Evolutionary conservation across 2,797 vertebrate species (phyloP).

Genomic region (Chromis chromis): DNA sequence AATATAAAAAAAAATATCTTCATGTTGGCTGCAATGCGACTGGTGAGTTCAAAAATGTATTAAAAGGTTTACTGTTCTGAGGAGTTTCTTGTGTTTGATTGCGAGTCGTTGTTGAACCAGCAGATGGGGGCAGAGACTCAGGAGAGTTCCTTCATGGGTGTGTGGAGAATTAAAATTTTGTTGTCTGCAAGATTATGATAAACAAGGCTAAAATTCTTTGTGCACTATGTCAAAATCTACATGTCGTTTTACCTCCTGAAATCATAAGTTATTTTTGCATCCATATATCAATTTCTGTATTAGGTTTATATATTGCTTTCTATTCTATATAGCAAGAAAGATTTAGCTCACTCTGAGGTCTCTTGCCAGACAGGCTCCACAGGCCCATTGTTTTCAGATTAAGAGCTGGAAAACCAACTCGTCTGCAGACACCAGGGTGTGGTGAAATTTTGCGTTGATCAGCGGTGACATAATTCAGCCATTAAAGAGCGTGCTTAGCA

Average conservation of each 20-base stretch:
- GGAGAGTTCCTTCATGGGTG: neutral
- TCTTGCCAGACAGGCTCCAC: neutral
- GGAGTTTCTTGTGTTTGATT: neutral
- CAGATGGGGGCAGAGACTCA: conserved; percentile 62
- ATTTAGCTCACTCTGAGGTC: neutral
- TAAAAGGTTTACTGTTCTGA: conserved; percentile 68
- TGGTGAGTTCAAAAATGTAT: conserved; percentile 70
- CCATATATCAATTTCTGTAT: neutral
- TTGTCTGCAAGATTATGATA: neutral
- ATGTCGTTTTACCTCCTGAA: neutral
- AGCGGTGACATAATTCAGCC: conserved; percentile 54
- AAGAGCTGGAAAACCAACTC: conserved; percentile 4
- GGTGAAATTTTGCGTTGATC: conserved; percentile 46
- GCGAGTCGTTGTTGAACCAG: conserved; percentile 41
- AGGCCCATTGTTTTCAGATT: conserved; percentile 34
- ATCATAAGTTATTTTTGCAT: too few relatives aligned
- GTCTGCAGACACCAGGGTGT: conserved; percentile 16
- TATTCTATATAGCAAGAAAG: neutral
- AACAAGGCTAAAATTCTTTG: neutral
- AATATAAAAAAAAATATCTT: conserved; percentile 70
- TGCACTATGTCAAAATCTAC: neutral
- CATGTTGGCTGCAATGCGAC: conserved; percentile 66
- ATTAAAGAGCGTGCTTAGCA: conserved; percentile 45
- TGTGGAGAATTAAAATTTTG: neutral
- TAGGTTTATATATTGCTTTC: too few relatives aligned